phyloP scores from a whole-genome alignment of 2,113 vertebrate species.

The Pygoscelis adeliae region DNA sequence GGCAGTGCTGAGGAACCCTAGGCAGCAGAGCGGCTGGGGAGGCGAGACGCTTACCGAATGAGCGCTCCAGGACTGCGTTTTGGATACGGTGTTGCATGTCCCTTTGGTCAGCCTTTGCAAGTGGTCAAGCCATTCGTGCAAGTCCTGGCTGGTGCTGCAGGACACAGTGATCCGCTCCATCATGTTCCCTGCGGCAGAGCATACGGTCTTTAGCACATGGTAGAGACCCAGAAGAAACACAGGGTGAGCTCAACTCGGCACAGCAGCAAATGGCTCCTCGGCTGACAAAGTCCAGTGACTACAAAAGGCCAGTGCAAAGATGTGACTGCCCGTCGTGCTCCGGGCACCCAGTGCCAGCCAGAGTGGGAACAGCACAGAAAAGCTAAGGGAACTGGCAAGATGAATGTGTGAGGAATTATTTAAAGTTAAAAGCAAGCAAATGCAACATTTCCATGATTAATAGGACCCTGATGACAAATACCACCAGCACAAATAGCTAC shows the following conservation, averaged over 20 bases:
- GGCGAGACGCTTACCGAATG: conserved; percentile 65
- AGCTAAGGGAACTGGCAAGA: not conserved
- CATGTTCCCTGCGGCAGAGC: conserved; percentile 75
- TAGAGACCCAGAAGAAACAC: not conserved
- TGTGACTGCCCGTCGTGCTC: not conserved
- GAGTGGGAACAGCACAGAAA: not conserved
- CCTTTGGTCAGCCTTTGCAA: conserved; percentile 87
- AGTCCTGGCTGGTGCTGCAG: conserved; percentile 86
- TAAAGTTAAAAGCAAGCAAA: not conserved
- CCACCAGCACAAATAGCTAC: not conserved
- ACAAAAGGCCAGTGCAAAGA: not conserved
- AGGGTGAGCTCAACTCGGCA: not conserved
- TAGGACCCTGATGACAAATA: not conserved
- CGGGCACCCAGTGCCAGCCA: not conserved
- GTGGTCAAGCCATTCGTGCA: conserved; percentile 94
- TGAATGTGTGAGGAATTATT: not conserved
- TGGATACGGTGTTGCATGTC: conserved; percentile 79
- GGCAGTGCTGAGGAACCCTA: not conserved
- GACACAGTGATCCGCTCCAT: conserved; percentile 86
- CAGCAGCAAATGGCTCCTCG: not conserved
- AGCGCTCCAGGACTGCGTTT: conserved; percentile 74
- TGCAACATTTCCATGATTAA: not conserved
- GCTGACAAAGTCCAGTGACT: not conserved
- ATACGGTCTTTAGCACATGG: not conserved
- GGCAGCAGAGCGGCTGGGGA: not conserved